These are phyloP conservation scores for Drosophila niveifrons DNA, from an alignment of 2,888 invertebrate species.

Conservation along the genomic window DNA sequence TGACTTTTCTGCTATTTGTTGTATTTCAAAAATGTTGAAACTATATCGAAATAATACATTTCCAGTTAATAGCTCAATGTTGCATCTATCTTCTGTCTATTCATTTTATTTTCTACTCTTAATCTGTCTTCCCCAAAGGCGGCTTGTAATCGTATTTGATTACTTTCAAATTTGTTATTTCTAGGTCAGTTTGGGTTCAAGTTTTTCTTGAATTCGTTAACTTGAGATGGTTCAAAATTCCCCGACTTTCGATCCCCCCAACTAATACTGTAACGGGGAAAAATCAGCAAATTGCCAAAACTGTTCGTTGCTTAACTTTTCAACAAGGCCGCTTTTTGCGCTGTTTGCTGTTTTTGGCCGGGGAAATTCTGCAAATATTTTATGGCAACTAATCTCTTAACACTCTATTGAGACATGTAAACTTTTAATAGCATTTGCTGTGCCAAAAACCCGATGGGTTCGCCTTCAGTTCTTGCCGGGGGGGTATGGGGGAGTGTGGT, in stretches of 20 bases:
- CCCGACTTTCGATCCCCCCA: background rate
- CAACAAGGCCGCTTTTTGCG: slow-evolving; percentile 35
- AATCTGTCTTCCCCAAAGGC: background rate
- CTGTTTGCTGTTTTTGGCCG: slow-evolving; percentile 37
- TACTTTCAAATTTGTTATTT: slow-evolving; percentile 15
- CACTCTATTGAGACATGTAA: slow-evolving; percentile 81
- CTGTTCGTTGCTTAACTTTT: slow-evolving; percentile 39
- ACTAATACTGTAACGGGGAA: slow-evolving; percentile 1
- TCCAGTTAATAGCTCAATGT: no score
- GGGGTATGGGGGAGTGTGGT: background rate
- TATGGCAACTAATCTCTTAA: slow-evolving; percentile 79
- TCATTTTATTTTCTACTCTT: background rate
- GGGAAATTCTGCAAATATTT: slow-evolving; percentile 65
- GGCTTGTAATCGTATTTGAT: slow-evolving; percentile 7
- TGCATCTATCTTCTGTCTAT: background rate
- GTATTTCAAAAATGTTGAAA: no score
- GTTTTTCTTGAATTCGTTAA: slow-evolving; percentile 11
- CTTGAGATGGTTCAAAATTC: slow-evolving; percentile 13
- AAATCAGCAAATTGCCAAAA: slow-evolving; percentile 24
- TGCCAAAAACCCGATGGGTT: slow-evolving; percentile 36
- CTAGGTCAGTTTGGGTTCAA: slow-evolving; percentile 11
- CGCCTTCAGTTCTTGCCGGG: slow-evolving; percentile 14
- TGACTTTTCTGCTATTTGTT: no score
- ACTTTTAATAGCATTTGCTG: slow-evolving; percentile 80
- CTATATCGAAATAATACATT: no score